These are phyloP conservation scores for Folsomia manolachei DNA, from an alignment of 2,888 invertebrate genomes.

Conservation along the genomic window DNA sequence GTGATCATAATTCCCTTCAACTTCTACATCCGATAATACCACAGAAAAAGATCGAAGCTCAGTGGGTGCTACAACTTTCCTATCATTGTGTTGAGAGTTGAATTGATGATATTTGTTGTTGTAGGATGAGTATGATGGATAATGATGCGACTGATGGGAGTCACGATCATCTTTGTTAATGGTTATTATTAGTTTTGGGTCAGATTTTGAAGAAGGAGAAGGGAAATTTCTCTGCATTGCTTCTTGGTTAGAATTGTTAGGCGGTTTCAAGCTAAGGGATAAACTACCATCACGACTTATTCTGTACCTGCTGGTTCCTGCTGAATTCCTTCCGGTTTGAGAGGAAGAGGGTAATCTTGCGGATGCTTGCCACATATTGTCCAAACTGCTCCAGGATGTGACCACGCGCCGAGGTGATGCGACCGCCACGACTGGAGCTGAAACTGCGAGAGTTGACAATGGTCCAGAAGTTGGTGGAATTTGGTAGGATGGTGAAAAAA, in stretches of 20 bases:
- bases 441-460: background rate
- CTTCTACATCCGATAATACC: slow-evolving; percentile 49
- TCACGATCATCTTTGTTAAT: slow-evolving; percentile 11
- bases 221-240: background rate
- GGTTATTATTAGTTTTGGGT: slow-evolving; percentile 5
- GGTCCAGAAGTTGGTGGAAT: slow-evolving; percentile 7
- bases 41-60: slow-evolving; percentile 49
- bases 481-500: slow-evolving; percentile 1
- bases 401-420: slow-evolving; percentile 33
- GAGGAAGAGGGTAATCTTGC: slow-evolving; percentile 46
- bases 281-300: slow-evolving; percentile 50
- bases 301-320: slow-evolving; percentile 50
- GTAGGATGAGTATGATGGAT: background rate
- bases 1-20: slow-evolving; percentile 44
- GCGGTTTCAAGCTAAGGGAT: slow-evolving; percentile 39
- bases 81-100: background rate
- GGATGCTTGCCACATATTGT: slow-evolving; percentile 45
- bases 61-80: slow-evolving; percentile 33
- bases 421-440: no score
- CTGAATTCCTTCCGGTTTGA: slow-evolving; percentile 43
- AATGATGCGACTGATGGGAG: no score
- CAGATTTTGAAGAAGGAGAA: background rate
- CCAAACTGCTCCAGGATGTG: slow-evolving; percentile 35
- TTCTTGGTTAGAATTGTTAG: slow-evolving; percentile 6
- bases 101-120: background rate